phyloP scores from a whole-genome alignment of 2,797 vertebrate species.

The Galagoides demidoff region DNA sequence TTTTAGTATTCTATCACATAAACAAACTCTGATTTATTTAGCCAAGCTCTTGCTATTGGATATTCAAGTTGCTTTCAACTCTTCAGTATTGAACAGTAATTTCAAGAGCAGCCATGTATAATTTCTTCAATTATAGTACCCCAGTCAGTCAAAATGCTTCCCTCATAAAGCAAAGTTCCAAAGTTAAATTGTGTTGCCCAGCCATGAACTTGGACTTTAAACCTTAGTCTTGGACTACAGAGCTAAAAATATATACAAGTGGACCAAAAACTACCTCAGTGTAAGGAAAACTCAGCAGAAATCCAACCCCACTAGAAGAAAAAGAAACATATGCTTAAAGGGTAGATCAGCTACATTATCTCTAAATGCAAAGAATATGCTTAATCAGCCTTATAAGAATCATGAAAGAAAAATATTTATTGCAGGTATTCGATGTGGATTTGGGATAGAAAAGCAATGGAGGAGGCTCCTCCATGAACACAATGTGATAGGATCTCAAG shows the following conservation, averaged over 20 bases:
- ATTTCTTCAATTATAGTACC: not conserved
- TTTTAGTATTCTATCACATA: not conserved
- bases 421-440: not conserved
- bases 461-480: not conserved
- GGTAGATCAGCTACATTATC: not conserved
- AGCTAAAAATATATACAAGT: not conserved
- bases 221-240: not conserved
- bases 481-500: not conserved
- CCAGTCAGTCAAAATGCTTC: not conserved
- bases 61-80: conserved; percentile 22
- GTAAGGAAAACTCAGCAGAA: conserved; percentile 6
- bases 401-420: not conserved
- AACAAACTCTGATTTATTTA: conserved; percentile 24
- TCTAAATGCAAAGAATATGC: not conserved
- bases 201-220: not conserved
- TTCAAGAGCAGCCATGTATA: not conserved
- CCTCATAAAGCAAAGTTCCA: not conserved
- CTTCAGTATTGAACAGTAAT: not conserved
- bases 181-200: not conserved
- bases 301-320: not conserved
- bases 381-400: not conserved
- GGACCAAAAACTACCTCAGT: not conserved
- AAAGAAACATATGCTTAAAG: not conserved
- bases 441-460: not conserved
- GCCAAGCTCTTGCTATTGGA: not conserved